Evolutionary conservation across 2,113 vertebrate species (phyloP).

Genomic region (Sakesphorus luctuosus): DNA sequence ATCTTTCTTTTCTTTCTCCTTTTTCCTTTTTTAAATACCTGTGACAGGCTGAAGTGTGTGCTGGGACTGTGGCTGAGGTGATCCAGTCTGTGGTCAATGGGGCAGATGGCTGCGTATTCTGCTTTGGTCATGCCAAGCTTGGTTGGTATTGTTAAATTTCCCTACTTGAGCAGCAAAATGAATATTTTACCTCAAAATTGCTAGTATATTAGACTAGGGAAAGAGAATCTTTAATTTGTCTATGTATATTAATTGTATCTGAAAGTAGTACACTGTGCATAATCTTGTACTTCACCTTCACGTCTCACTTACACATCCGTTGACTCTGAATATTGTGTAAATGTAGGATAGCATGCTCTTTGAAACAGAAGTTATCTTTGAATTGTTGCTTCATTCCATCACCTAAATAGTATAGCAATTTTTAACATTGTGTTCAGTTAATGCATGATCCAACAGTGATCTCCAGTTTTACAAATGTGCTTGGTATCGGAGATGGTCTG

Average conservation of each 20-base stretch:
- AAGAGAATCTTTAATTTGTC: background rate
- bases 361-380: background rate
- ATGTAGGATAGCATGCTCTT: background rate
- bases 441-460: background rate
- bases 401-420: background rate
- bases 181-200: background rate
- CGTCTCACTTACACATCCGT: background rate
- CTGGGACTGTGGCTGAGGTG: conserved; percentile 95
- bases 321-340: background rate
- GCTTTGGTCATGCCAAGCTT: conserved; percentile 96
- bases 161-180: background rate
- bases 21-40: background rate
- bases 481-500: background rate
- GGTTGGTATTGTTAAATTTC: conserved; percentile 81
- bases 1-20: background rate
- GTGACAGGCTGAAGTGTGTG: conserved; percentile 93
- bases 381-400: background rate
- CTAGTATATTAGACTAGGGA: background rate
- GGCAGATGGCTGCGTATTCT: conserved; percentile 98
- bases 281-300: background rate
- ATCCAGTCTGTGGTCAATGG: conserved; percentile 99
- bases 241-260: background rate
- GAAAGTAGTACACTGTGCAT: background rate
- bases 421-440: background rate
- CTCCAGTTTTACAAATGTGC: background rate